Conservation (phyloP, 2,113 vertebrate genomes). For the Speoplatyrhinus poulsoni region DNA sequence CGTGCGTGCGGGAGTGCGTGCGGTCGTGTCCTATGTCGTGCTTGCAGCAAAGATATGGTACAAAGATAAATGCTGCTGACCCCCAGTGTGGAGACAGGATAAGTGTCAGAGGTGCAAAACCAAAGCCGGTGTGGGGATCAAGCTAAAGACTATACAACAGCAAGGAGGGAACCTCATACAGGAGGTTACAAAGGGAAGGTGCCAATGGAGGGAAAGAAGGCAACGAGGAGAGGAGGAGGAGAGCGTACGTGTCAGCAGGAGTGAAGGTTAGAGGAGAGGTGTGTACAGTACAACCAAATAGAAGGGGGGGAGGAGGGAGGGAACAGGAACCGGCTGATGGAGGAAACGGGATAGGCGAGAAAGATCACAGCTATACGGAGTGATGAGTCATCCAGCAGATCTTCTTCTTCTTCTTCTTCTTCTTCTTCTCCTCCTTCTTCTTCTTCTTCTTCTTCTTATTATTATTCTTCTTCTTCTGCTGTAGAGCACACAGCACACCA, state of each 20-base stretch:
- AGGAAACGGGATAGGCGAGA: conserved; percentile 27
- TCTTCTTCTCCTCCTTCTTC: not conserved
- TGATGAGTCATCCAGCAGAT: conserved; percentile 60
- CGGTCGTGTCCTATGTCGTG: conserved; percentile 2
- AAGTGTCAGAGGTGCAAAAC: no score
- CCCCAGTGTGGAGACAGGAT: not conserved
- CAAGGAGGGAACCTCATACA: not conserved
- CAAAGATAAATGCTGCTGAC: not conserved
- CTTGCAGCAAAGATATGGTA: not conserved
- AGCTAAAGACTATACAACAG: conserved; percentile 2
- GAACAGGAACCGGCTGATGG: conserved; percentile 33
- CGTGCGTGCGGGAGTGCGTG: not conserved
- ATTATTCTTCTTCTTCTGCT: not conserved
- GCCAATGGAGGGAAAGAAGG: not conserved
- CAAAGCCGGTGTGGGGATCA: not conserved
- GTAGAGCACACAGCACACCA: not conserved
- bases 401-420: conserved; percentile 19
- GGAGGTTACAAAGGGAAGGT: not conserved
- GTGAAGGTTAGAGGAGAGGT: conserved; percentile 13
- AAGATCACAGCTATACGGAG: conserved; percentile 56
- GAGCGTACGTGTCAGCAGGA: not conserved
- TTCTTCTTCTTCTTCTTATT: no score
- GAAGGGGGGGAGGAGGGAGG: conserved; percentile 9
- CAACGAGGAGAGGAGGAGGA: not conserved
- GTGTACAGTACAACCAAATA: conserved; percentile 38